Evolutionary conservation across 2,113 vertebrate genomes (phyloP), one percentile per base, ranked within the genome.

Genomic region (Chrysochloris asiatica): DNA sequence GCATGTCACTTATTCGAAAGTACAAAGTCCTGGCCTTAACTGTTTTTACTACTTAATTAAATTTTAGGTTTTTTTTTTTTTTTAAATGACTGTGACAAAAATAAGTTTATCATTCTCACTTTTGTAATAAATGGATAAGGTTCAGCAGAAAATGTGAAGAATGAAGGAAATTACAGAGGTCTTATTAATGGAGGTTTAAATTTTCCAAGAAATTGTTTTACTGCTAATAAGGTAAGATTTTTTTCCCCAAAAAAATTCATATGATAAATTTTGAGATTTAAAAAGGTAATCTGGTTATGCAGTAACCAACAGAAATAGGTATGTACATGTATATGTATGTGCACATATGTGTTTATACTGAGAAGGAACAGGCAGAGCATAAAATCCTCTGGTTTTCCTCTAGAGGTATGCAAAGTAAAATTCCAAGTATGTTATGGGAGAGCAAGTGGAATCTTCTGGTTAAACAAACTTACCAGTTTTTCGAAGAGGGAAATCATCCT

Each of bases 401-500:
- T 54, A 76, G 28, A 80, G 50, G 6, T 8, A 48, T 5, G 61
- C 4, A 67, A 80, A 81, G 83, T 81, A 28, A 41, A 87, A 73
- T 86, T 86, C 41, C 13, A 56, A n/a, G 78, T 56, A 77, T n/a
- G 12, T 59, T 21, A 89, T 0, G 43, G 2, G 71, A 92, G 73
- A 90, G 38, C 83, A 95, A 85, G 14, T 0, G 80, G 5, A 67
- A 7, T 65, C 26, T 54, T 91, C 30, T 72, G 30, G 30, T 47
- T 61, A 83, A 83, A 67, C 11, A 65, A 92, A 85, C 98, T 96
- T 97, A 99, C 99, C 99, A 95, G 99, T 99, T 98, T 99, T 99
- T 95, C 99, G 98, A 97, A 99, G 98, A 92, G 99, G 99, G 96
- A 99, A 99, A 97, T 99, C 99, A 89, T 99, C 99, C 97, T 99